Conservation (phyloP, 2,113 vertebrate genomes). For the Aramus guarauna region DNA sequence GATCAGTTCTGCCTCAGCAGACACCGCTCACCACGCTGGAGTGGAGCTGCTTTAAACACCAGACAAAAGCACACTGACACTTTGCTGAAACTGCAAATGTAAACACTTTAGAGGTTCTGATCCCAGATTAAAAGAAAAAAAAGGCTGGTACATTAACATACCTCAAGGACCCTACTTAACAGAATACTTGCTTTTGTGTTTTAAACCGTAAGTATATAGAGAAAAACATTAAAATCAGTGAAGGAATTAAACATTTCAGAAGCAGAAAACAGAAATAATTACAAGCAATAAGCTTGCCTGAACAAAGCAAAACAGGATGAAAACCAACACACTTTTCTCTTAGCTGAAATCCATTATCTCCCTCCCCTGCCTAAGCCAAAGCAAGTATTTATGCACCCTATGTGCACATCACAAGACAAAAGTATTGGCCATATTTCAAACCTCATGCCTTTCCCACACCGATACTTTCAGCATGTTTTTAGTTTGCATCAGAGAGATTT, state of each 20-base stretch:
- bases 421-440: slow-evolving; percentile 7
- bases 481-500: background rate
- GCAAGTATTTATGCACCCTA: background rate
- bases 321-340: background rate
- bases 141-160: background rate
- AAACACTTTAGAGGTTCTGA: background rate
- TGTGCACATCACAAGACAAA: background rate
- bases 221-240: background rate
- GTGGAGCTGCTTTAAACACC: background rate
- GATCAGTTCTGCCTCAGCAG: background rate
- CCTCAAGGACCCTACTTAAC: background rate
- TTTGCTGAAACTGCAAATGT: background rate
- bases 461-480: background rate
- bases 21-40: background rate
- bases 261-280: background rate
- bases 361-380: background rate
- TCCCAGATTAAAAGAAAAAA: background rate
- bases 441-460: background rate
- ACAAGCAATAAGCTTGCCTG: background rate
- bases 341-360: background rate
- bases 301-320: background rate
- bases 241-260: background rate
- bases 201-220: background rate
- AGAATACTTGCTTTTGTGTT: background rate
- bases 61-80: background rate